Evolutionary conservation across 2,888 invertebrate species (phyloP).

Genomic region (Dryocosmus kuriphilus): DNA sequence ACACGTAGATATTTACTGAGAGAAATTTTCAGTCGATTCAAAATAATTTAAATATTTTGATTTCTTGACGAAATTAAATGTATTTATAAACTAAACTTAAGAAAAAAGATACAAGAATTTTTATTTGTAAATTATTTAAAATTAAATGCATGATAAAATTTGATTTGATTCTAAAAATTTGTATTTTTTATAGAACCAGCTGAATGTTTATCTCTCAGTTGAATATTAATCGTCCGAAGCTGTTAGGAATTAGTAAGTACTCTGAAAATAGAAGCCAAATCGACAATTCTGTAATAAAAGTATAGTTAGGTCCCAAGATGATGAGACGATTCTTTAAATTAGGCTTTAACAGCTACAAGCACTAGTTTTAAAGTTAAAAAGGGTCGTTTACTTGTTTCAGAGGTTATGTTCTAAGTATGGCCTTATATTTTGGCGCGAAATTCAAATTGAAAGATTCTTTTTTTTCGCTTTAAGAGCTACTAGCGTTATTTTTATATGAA

Average conservation of each 20-base stretch:
- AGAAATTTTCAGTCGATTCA: background rate
- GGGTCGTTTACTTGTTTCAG: too few species aligned
- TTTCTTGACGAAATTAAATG: background rate
- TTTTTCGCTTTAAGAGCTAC: background rate
- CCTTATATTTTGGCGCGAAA: background rate
- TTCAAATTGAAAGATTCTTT: background rate
- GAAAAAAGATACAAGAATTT: background rate
- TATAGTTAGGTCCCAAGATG: conserved; percentile 5
- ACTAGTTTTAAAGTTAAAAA: too few species aligned
- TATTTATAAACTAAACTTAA: background rate
- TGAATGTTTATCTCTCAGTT: background rate
- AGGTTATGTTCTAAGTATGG: background rate
- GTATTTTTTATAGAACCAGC: conserved; percentile 5
- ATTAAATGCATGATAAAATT: too few species aligned
- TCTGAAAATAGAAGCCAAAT: conserved; percentile 43
- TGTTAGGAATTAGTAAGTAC: conserved; percentile 38
- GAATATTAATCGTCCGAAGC: conserved; percentile 37
- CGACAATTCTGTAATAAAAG: conserved; percentile 12
- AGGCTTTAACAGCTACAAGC: too few species aligned
- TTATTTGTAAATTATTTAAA: background rate
- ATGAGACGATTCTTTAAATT: background rate
- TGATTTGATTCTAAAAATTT: background rate
- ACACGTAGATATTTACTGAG: background rate
- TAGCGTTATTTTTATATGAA: background rate
- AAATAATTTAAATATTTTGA: background rate